These are phyloP conservation scores for Trichomycterus rosablanca DNA, from an alignment of 2,113 vertebrate genomes.

Conservation along the genomic window DNA sequence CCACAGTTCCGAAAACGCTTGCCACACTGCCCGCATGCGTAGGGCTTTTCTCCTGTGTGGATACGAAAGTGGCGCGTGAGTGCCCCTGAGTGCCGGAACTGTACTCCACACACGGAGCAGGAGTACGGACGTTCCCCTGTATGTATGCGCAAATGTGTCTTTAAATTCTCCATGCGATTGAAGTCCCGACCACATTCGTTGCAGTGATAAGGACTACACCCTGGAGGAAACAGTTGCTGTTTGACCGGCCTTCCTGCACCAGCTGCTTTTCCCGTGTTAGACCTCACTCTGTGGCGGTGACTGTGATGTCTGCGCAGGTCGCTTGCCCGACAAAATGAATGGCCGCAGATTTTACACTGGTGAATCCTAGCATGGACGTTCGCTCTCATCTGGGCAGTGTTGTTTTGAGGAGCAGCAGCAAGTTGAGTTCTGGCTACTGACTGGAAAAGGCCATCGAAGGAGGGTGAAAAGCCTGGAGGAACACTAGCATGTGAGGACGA, in stretches of 20 bases:
- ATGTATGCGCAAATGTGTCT: slow-evolving; percentile 69
- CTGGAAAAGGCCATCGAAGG: slow-evolving; percentile 50
- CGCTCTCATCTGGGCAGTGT: slow-evolving; percentile 39
- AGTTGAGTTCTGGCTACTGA: slow-evolving; percentile 32
- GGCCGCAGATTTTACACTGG: slow-evolving; percentile 58
- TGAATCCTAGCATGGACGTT: slow-evolving; percentile 29
- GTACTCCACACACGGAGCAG: slow-evolving; percentile 63
- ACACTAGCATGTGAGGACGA: slow-evolving; percentile 20
- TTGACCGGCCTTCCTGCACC: slow-evolving; percentile 33
- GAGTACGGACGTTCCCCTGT: slow-evolving; percentile 64
- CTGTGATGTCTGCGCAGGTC: slow-evolving; percentile 55
- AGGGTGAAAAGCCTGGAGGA: slow-evolving; percentile 36
- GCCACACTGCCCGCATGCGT: slow-evolving; percentile 63
- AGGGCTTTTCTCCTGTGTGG: slow-evolving; percentile 68
- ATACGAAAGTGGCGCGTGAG: slow-evolving; percentile 68
- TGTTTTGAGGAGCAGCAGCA: slow-evolving; percentile 33
- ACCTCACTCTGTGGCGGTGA: slow-evolving; percentile 51
- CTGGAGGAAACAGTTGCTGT: slow-evolving; percentile 59
- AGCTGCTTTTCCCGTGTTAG: not conserved
- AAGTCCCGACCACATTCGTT: slow-evolving; percentile 62
- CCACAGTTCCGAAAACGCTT: slow-evolving; percentile 67
- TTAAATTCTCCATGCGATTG: slow-evolving; percentile 68
- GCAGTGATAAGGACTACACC: slow-evolving; percentile 65
- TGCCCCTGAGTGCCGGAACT: slow-evolving; percentile 67
- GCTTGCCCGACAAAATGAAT: slow-evolving; percentile 58